phyloP scores from a whole-genome alignment of 2,888 invertebrate species.

The Coelogynopora nodosa region DNA sequence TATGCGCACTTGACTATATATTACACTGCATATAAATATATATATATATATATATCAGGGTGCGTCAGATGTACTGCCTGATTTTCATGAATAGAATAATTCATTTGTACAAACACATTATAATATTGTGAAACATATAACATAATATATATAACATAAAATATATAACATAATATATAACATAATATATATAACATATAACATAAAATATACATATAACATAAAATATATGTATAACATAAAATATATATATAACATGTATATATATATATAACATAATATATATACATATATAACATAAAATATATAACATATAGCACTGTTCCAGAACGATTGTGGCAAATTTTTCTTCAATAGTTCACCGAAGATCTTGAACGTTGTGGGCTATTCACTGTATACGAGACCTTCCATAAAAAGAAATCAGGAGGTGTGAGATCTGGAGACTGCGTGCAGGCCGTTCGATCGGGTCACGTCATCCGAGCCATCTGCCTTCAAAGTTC shows the following conservation, averaged over 20 bases:
- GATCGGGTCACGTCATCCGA: not conserved
- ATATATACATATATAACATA: not conserved
- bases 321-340: not conserved
- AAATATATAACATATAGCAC: not conserved
- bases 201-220: not conserved
- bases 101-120: too few species aligned
- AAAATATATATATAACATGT: not conserved
- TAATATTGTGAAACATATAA: too few species aligned
- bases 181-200: too few species aligned
- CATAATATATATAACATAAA: too few species aligned
- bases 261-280: not conserved
- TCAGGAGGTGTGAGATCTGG: conserved; percentile 9
- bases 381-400: not conserved
- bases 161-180: too few species aligned
- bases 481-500: not conserved
- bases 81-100: too few species aligned
- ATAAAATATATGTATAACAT: too few species aligned
- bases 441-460: not conserved
- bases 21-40: too few species aligned
- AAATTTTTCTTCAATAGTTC: not conserved
- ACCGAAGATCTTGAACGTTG: conserved; percentile 14
- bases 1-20: too few species aligned
- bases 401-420: not conserved
- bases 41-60: too few species aligned
- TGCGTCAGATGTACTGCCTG: too few species aligned